Evolutionary conservation across 2,888 invertebrate genomes (phyloP).

Genomic region (Troglohyphantes excavatus): DNA sequence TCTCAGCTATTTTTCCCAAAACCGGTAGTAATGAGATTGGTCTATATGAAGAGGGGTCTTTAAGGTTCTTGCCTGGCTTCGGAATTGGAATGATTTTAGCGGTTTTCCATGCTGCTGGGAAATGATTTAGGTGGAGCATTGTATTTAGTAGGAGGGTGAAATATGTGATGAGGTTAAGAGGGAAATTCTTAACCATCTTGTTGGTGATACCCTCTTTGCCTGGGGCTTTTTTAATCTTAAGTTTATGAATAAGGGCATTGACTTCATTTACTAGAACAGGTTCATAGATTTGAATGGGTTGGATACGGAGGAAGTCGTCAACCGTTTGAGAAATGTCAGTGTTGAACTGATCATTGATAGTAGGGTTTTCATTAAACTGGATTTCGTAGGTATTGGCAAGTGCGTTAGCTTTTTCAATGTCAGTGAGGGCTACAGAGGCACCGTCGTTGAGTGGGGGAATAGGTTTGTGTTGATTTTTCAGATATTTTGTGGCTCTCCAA

Average conservation of each 20-base stretch:
- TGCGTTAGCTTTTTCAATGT: not conserved
- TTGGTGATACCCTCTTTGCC: not conserved
- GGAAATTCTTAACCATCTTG: slow-evolving; percentile 29
- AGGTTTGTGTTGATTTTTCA: not conserved
- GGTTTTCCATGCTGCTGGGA: not conserved
- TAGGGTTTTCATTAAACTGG: not conserved
- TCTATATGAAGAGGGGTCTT: not conserved
- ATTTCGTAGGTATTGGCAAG: not conserved
- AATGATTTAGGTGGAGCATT: not conserved
- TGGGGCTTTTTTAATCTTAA: not conserved
- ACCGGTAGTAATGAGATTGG: slow-evolving; percentile 21
- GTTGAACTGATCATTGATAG: not conserved
- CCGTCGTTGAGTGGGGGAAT: not conserved
- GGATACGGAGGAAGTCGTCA: not conserved
- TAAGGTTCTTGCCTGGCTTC: not conserved
- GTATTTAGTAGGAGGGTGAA: not conserved
- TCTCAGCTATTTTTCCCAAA: not conserved
- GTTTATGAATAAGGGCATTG: not conserved
- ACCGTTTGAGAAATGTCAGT: not conserved
- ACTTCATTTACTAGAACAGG: not conserved
- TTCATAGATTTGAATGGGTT: not conserved
- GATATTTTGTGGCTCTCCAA: not conserved
- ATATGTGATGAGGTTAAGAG: not conserved
- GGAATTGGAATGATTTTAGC: slow-evolving; percentile 2
- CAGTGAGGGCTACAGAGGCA: not conserved